Evolutionary conservation across 1,140 invertebrate species (phyloP), one percentile per base, ranked within the genome.

Genomic region (Drosophila saltans): DNA sequence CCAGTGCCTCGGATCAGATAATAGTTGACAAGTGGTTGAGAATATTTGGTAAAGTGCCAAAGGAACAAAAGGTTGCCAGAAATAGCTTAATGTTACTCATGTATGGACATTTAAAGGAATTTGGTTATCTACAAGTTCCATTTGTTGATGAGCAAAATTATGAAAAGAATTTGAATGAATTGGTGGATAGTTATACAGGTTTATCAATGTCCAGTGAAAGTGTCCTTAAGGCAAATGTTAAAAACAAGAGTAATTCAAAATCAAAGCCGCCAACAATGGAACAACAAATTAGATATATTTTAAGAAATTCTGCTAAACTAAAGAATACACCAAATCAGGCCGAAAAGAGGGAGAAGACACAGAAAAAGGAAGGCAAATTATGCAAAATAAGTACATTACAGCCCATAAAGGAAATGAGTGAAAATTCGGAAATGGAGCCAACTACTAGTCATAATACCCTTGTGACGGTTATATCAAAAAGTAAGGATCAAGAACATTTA

Each of bases 1-100:
- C 76, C 28, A 55, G 21, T 30, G 6, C n/a, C 0, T 63, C 73
- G 33, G 84, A 89, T 70, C 69, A 69, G 39, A n/a, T 16, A 0
- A 65, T 83, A 6, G 75, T 84, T 1, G 39, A 6, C 3, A 72
- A 39, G 9, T 88, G 83, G 83, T 10, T 89, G 7, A 8, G 55
- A 9, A 39, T 83, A 2, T 75, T 80, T 1, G 2, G 28, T 3
- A 24, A 3, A 1, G 64, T 68, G 0, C 70, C 83, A 0, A 52
- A 26, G 6, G 7, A 16, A 11, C 67, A 86, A n/a, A 86, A 86
- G 52, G 11, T 80, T 26, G 80, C 83, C 7, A 48, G 83, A 0
- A 86, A 89, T 11, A 41, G 76, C 1, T 28, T 86, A 4, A 66
- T 80, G 67, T 55, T 88, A 0, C 57, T 88, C 0, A 72, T 89